phyloP scores from a whole-genome alignment of 2,113 vertebrate genomes.

The Petrocephalus zakoni region DNA sequence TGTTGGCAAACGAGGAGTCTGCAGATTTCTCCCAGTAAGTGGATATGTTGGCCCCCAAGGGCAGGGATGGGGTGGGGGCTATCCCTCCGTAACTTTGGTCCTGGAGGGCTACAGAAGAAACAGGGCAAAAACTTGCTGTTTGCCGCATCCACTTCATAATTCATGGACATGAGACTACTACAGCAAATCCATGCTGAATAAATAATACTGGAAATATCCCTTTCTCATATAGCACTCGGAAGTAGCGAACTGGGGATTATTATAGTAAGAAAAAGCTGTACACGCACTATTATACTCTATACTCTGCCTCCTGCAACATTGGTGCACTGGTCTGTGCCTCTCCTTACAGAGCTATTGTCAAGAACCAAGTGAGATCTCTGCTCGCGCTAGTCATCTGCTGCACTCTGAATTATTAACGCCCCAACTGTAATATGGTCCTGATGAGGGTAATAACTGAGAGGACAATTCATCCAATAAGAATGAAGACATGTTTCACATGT shows the following conservation, averaged over 20 bases:
- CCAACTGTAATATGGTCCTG: not conserved
- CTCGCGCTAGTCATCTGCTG: not conserved
- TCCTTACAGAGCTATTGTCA: not conserved
- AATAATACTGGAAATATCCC: not conserved
- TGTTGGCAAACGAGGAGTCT: slow-evolving; percentile 53
- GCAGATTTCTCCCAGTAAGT: slow-evolving; percentile 51
- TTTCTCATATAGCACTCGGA: not conserved
- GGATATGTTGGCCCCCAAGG: not conserved
- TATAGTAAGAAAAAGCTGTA: not conserved
- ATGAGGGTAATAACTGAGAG: not conserved
- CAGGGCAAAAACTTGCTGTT: not conserved
- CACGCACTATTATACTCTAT: not conserved
- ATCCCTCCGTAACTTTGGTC: not conserved
- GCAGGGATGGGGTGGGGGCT: not conserved
- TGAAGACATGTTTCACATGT: not conserved
- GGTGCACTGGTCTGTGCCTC: not conserved
- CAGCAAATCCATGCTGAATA: not conserved
- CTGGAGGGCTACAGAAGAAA: not conserved
- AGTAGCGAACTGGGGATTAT: not conserved
- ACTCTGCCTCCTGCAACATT: not conserved
- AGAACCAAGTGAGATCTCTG: not conserved
- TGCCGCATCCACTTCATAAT: not conserved
- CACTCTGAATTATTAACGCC: not conserved
- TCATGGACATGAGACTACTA: not conserved
- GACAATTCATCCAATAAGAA: not conserved